Evolutionary conservation across 1,140 invertebrate species (phyloP), one percentile per base, ranked within the genome.

Genomic region (Caerostris extrusa): DNA sequence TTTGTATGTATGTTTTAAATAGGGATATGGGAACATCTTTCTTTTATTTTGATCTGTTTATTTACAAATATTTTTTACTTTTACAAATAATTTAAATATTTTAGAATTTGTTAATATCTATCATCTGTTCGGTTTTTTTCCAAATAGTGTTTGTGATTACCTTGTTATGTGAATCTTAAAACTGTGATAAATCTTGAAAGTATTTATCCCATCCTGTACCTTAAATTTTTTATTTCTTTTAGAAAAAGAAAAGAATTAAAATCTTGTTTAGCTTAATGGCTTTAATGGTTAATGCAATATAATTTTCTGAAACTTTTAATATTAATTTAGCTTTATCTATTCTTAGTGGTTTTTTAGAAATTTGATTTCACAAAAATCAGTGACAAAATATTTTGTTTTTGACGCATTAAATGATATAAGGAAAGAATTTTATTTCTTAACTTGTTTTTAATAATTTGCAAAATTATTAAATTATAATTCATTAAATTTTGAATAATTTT

Each of bases 361-460:
- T 34, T 34, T 34, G 34, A 34, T 12, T 12, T 2, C 34, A 77
- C 34, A 50, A 77, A 50, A 77, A 3, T 14, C 4, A 34, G 12
- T 64, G 14, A 50, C 34, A 77, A 77, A 77, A 77, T 77, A 77
- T 67, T 34, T 67, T 77, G 71, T 77, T 77, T 64, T 77, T 77
- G 71, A 34, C 10, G 8, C 8, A 77, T 71, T 71, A 71, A 71
- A 10, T 64, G 34, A 14, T 17, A 17, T 77, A 77, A 14, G 10
- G 34, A 12, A 50, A 53, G 19, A 53, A 77, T 77, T 77, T 53
- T 77, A 77, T 77, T 53, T 77, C 71, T 34, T 19, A 50, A 50
- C 8, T 64, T 67, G 7, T 67, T 67, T 67, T 67, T n/a, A 67
- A n/a, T 67, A 34, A 34, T 34, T 34, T 34, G 34, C 2, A 34